phyloP scores from a whole-genome alignment of 2,888 invertebrate genomes.

The Lordiphosa andalusiaca region DNA sequence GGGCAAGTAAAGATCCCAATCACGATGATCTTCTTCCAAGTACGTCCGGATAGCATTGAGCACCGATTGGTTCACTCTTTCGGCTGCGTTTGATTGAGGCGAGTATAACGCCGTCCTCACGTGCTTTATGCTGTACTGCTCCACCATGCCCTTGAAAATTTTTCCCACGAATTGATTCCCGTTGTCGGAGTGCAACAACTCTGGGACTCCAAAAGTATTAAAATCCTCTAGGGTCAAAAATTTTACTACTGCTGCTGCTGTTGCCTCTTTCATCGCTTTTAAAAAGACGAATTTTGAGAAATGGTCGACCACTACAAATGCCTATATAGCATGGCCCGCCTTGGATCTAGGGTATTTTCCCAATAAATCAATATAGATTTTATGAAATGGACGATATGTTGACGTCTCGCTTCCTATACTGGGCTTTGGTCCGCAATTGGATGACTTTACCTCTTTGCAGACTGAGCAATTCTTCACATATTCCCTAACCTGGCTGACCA shows the following conservation, averaged over 20 bases:
- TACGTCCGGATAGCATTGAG: conserved; percentile 1
- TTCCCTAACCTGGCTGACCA: too few relatives aligned
- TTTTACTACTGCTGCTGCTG: conserved; percentile 5
- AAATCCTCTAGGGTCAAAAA: conserved; percentile 1
- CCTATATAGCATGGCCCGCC: too few relatives aligned
- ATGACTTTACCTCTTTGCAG: too few relatives aligned
- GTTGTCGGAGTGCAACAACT: conserved; percentile 1
- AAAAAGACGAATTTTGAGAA: neutral
- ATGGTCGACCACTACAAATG: too few relatives aligned
- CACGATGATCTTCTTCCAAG: conserved; percentile 1
- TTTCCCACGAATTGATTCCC: conserved; percentile 10
- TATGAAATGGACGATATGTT: too few relatives aligned
- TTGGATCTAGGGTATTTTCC: too few relatives aligned
- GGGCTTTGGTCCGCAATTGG: too few relatives aligned
- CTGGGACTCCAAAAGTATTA: conserved; percentile 3
- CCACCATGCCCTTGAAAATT: neutral
- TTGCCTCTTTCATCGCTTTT: neutral
- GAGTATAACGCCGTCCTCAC: conserved; percentile 2
- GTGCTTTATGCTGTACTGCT: neutral
- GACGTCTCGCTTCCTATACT: too few relatives aligned
- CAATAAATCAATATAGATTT: too few relatives aligned
- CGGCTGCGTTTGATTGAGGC: neutral
- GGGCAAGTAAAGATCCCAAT: conserved; percentile 2
- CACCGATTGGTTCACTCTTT: conserved; percentile 7
- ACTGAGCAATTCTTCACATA: too few relatives aligned